These are phyloP conservation scores for Noctua fimbriata DNA, from an alignment of 2,888 invertebrate species.

Conservation along the genomic window DNA sequence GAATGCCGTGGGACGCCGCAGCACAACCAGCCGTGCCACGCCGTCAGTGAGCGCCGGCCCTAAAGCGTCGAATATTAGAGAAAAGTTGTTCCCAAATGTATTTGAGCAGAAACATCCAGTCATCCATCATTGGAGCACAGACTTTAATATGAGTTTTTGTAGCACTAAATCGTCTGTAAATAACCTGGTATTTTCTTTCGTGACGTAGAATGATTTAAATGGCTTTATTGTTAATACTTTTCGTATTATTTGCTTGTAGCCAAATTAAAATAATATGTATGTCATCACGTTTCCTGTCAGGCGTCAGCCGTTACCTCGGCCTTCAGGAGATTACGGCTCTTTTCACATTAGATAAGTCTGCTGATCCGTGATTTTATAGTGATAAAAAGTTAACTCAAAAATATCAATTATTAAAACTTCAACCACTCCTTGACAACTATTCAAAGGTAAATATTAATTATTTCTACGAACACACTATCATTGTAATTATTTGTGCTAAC, in stretches of 20 bases:
- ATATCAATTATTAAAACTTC: neutral
- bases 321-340: constrained; percentile 4
- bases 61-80: constrained; percentile 29
- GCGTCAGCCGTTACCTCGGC: neutral
- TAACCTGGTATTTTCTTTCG: constrained; percentile 29
- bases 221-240: constrained; percentile 33
- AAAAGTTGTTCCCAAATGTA: constrained; percentile 50
- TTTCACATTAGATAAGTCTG: constrained; percentile 1
- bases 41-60: no score
- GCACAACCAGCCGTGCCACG: no score
- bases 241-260: constrained; percentile 16
- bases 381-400: neutral
- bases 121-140: constrained; percentile 35
- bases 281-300: constrained; percentile 14
- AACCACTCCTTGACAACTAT: constrained; percentile 24
- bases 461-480: constrained; percentile 7
- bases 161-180: constrained; percentile 39
- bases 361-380: neutral
- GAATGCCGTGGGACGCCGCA: no score
- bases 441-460: constrained; percentile 28
- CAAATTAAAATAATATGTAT: constrained; percentile 9
- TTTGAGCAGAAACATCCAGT: constrained; percentile 33
- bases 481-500: constrained; percentile 39
- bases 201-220: constrained; percentile 15
- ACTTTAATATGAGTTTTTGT: constrained; percentile 43